Percentiles rank a stretch among this genome's conserved stretches.
phyloP scores from a whole-genome alignment of 2,888 invertebrate genomes.

The Epsilonema sp. region DNA sequence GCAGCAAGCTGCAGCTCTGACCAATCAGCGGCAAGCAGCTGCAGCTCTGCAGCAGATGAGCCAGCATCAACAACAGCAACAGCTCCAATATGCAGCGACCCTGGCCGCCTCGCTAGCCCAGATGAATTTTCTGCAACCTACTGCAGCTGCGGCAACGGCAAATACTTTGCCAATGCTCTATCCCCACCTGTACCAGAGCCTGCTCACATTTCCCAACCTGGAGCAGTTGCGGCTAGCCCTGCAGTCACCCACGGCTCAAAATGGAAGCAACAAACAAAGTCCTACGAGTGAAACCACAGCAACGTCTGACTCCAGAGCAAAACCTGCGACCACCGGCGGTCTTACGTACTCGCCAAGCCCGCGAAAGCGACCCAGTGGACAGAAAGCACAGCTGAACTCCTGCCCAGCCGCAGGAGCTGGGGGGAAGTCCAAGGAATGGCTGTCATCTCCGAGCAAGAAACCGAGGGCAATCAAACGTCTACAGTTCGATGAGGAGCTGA shows the following conservation, averaged over 20 bases:
- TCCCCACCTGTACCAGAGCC: constrained; percentile 9
- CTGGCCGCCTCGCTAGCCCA: constrained; percentile 9
- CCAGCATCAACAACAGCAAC: not conserved
- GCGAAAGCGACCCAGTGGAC: not conserved
- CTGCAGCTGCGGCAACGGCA: too few relatives aligned
- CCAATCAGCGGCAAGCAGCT: too few relatives aligned
- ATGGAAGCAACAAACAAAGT: not conserved
- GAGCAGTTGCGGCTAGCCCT: not conserved
- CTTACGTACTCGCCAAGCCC: not conserved
- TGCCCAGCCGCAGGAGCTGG: too few relatives aligned
- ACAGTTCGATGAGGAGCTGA: constrained; percentile 19
- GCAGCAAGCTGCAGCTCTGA: not conserved
- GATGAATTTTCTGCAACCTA: not conserved
- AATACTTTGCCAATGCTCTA: constrained; percentile 3
- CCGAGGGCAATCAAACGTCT: constrained; percentile 29
- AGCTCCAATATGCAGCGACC: not conserved
- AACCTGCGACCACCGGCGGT: not conserved
- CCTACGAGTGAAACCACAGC: not conserved
- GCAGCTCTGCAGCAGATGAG: not conserved
- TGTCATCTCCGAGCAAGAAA: constrained; percentile 28
- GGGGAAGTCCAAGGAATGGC: too few relatives aligned
- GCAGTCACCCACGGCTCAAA: not conserved
- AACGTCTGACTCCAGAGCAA: not conserved
- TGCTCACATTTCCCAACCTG: constrained; percentile 13
- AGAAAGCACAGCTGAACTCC: not conserved